phyloP scores from a whole-genome alignment of 2,888 invertebrate species.

The Epistrophe eligans region DNA sequence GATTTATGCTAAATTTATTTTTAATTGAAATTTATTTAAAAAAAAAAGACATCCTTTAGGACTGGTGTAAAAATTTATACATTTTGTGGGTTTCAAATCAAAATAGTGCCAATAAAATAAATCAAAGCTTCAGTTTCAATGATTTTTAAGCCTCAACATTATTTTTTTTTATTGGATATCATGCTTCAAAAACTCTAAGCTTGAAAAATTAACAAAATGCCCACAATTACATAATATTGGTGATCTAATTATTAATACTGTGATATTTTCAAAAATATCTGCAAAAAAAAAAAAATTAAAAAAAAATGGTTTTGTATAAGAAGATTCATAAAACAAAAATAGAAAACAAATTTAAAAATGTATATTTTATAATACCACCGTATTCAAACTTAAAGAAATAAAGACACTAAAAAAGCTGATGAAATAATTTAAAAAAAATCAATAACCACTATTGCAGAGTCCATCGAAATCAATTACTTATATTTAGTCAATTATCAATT shows the following conservation, averaged over 20 bases:
- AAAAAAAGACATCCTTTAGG: background rate
- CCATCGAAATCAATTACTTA: background rate
- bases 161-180: too few species aligned
- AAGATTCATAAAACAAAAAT: background rate
- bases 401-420: background rate
- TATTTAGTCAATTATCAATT: too few species aligned
- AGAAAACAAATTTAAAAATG: background rate
- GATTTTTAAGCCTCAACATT: background rate
- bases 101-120: constrained; percentile 5
- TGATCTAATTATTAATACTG: constrained; percentile 5
- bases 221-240: background rate
- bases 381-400: background rate
- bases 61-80: background rate
- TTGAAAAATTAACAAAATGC: background rate
- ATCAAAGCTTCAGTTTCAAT: background rate
- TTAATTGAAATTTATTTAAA: background rate
- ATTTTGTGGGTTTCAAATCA: background rate
- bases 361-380: background rate
- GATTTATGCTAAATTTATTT: background rate
- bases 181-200: background rate
- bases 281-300: background rate
- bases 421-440: background rate
- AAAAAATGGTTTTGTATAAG: background rate
- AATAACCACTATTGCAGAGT: background rate
- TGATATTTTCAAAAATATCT: constrained; percentile 13